Evolutionary conservation across 2,113 vertebrate genomes (phyloP).

Genomic region (Phycodurus eques): DNA sequence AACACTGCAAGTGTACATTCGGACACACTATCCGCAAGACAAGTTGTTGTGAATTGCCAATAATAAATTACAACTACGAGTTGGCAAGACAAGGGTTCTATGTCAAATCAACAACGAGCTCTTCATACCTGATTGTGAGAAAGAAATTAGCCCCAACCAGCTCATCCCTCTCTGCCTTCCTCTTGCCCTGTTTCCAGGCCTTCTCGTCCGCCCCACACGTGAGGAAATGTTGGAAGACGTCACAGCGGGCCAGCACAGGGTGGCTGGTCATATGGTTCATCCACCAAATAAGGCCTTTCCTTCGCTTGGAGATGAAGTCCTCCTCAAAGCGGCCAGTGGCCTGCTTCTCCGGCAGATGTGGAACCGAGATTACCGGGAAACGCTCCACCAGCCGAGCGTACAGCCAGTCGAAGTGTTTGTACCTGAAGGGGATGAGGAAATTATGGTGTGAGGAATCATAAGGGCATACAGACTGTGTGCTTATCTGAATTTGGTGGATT

Average conservation of each 20-base stretch:
- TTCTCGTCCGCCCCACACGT: slow-evolving; percentile 89
- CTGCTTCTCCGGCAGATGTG: slow-evolving; percentile 94
- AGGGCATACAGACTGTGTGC: not conserved
- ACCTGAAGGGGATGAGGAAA: slow-evolving; percentile 53
- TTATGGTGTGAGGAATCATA: not conserved
- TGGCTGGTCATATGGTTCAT: slow-evolving; percentile 98
- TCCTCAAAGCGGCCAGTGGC: slow-evolving; percentile 95
- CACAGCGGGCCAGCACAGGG: slow-evolving; percentile 87
- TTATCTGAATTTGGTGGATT: not conserved
- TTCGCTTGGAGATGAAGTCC: slow-evolving; percentile 95
- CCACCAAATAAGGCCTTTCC: slow-evolving; percentile 95
- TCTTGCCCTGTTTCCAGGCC: slow-evolving; percentile 95
- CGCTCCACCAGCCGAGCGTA: slow-evolving; percentile 89
- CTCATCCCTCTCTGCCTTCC: slow-evolving; percentile 92
- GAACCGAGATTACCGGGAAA: slow-evolving; percentile 94
- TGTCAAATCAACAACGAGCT: not conserved
- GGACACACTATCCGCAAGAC: not conserved
- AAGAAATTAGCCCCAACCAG: slow-evolving; percentile 96
- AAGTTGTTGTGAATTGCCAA: no score
- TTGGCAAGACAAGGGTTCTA: not conserved
- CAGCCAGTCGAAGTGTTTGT: slow-evolving; percentile 98
- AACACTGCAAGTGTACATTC: not conserved
- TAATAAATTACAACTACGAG: not conserved
- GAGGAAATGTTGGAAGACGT: slow-evolving; percentile 95
- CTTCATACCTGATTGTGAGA: slow-evolving; percentile 80